Base-by-base conservation (phyloP, 1,140 invertebrate genomes). In the Drosophila bocqueti region DNA sequence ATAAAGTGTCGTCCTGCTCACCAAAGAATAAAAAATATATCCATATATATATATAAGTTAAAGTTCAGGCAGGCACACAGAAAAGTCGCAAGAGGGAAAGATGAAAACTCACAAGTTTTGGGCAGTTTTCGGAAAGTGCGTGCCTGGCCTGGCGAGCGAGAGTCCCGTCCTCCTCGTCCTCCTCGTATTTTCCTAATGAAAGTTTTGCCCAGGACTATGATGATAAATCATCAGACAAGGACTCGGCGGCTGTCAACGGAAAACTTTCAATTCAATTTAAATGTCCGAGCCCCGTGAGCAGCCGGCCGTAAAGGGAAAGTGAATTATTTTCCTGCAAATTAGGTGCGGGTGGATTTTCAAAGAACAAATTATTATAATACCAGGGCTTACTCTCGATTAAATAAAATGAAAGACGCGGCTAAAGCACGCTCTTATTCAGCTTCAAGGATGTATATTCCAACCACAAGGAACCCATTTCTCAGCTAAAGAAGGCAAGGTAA, bases 241-340 rank as follows among this genome's bases (percentile, higher is more conserved):
- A 52, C 75, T 55, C 34, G 46, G 6, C 62, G 46, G 3, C 62
- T 65, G 69, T 76, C 71, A 64, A 60, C 40, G 31, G 46, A 54
- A 64, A 81, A 83, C 78, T 89, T 89, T 81, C 57, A 75, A 84
- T 89, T 87, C 49, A 90, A 84, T 84, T 90, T 81, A 89, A 90
- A 81, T 49, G 74, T 50, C 61, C 16, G 29, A 64, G 26, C 24
- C 42, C 26, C 38, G 24, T 43, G 49, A 47, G 34, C 64, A 40
- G 50, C 64, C 9, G 43, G 3, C 26, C 42, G 63, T 38, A 57
- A 60, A 24, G n/a, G 67, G 46, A 71, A 60, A 60, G 69, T 73
- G 66, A 73, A 73, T 72, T 73, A 67, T 62, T 62, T 31, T 40
- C 24, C 54, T 42, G 21, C 31, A 50, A 73, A 60, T 72, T 73